phyloP scores from a whole-genome alignment of 1,140 invertebrate species.

The Drosophila varians region DNA sequence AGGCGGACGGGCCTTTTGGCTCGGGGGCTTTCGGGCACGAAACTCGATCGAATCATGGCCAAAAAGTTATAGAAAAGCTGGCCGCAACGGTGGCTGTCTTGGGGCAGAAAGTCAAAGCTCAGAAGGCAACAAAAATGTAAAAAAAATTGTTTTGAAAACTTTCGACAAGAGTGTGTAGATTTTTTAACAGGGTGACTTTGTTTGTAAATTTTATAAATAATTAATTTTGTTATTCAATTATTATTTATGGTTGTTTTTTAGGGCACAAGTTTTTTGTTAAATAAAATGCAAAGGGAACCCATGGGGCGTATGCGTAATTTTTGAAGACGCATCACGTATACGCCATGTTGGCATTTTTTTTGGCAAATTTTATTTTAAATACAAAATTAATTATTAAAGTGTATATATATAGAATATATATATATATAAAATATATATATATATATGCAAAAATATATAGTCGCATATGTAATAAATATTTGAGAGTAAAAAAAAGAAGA shows the following conservation, averaged over 20 bases:
- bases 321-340: neutral
- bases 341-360: too few relatives aligned
- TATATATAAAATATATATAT: too few relatives aligned
- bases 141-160: neutral
- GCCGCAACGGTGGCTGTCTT: conserved; percentile 9
- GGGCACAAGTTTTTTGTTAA: too few relatives aligned
- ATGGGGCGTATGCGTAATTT: neutral
- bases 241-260: too few relatives aligned
- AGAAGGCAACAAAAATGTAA: neutral
- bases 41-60: neutral
- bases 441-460: too few relatives aligned
- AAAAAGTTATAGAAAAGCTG: conserved; percentile 7
- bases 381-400: too few relatives aligned
- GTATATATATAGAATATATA: too few relatives aligned
- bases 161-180: neutral
- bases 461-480: too few relatives aligned
- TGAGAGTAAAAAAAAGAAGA: too few relatives aligned
- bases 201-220: neutral
- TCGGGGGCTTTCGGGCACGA: neutral
- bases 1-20: neutral
- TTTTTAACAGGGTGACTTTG: neutral
- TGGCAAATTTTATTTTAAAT: too few relatives aligned
- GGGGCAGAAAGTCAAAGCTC: conserved; percentile 4
- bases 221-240: neutral
- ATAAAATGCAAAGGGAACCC: too few relatives aligned